Evolutionary conservation across 1,140 invertebrate species (phyloP), one percentile per base, ranked within the genome.

Genomic region (Whitmania pigra): DNA sequence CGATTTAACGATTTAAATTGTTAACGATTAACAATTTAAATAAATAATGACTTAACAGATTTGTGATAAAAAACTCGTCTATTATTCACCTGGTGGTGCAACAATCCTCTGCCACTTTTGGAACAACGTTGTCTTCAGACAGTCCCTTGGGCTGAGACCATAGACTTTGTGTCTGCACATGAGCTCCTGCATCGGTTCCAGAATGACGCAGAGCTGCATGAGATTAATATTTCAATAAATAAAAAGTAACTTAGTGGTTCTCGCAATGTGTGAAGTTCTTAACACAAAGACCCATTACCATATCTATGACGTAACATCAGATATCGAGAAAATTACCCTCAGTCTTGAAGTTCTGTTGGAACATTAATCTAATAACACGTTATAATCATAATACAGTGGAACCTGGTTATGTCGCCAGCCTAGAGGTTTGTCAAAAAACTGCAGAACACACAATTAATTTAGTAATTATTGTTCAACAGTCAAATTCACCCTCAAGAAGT

Each of bases 81-180:
- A 63, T 11, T 31, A 63, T 22, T 63, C 78, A 73, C 93, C 94
- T 82, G 93, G 93, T 81, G 93, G 94, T 78, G 92, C 93, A 79
- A 96, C 91, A 92, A 96, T 97, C 82, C 93, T 87, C 86, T 97
- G 94, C 94, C 94, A 97, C 85, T 97, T 97, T 84, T 97, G 94
- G 87, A 97, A 97, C 76, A 97, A 86, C 74, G 94, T 97, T 31
- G 93, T 97, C 85, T 97, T 97, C 75, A 97, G 87, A 82, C 94
- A 97, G 84, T 97, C 94, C 53, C 94, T 86, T 9, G 94, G 94
- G 79, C 91, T 92, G 7, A 97, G 86, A 72, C 91, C 90, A 84
- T 97, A 97, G 29, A 93, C 92, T 84, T 98, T 98, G 84, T 97
- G 93, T 80, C 93, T 87, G 73, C 93, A 95, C 95, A 98, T 99